Percentiles rank a stretch among this genome's conserved stretches.
Conservation (phyloP, 2,888 invertebrate genomes). For the Megastigmus dorsalis region DNA sequence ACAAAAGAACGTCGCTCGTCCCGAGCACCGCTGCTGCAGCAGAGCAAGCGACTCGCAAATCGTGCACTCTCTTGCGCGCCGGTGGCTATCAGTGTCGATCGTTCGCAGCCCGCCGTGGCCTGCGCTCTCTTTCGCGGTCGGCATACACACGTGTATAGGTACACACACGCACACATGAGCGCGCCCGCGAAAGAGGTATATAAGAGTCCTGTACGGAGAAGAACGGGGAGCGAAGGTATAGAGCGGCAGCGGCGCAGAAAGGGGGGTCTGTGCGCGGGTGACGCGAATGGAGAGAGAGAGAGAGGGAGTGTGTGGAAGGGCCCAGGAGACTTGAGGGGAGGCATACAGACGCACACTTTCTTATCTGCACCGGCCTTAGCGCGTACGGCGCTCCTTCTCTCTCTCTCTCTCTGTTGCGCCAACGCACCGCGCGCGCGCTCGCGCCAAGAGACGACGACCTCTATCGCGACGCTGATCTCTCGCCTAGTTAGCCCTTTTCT, state of each 20-base stretch:
- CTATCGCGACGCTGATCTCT: slow-evolving; percentile 70
- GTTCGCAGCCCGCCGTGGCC: slow-evolving; percentile 54
- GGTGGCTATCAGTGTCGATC: slow-evolving; percentile 77
- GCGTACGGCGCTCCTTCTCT: slow-evolving; percentile 62
- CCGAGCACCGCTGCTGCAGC: too few species aligned
- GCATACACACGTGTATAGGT: too few species aligned
- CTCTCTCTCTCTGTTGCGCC: slow-evolving; percentile 58
- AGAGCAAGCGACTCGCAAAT: slow-evolving; percentile 63
- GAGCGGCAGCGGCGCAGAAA: slow-evolving; percentile 46
- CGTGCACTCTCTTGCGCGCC: slow-evolving; percentile 59
- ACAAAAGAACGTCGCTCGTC: too few species aligned
- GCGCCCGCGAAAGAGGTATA: too few species aligned
- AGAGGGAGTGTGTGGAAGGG: neutral
- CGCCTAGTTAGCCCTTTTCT: slow-evolving; percentile 67
- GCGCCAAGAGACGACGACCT: slow-evolving; percentile 58
- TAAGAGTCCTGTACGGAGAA: neutral
- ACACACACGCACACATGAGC: too few species aligned
- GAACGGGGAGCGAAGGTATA: slow-evolving; percentile 55
- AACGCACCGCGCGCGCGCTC: slow-evolving; percentile 12
- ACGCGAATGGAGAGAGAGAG: slow-evolving; percentile 59
- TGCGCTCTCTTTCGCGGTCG: neutral
- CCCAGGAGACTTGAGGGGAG: neutral
- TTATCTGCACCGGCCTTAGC: slow-evolving; percentile 28
- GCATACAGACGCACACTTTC: too few species aligned
- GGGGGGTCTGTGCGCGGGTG: slow-evolving; percentile 56